Conservation (phyloP, 2,797 vertebrate species). For the Sebastiscus albofasciatus region DNA sequence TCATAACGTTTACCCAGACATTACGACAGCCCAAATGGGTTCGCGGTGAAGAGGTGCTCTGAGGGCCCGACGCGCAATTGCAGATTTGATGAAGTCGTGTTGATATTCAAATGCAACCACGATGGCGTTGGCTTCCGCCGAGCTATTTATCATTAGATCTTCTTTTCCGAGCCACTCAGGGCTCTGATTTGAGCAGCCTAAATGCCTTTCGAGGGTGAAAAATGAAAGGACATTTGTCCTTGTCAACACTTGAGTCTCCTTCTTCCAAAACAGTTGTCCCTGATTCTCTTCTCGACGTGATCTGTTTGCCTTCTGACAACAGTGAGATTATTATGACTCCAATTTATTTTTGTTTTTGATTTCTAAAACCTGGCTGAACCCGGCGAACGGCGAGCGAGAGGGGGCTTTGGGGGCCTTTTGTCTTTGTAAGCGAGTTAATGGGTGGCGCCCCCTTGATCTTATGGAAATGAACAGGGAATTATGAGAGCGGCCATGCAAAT, state of each 20-base stretch:
- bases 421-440: slow-evolving; percentile 84
- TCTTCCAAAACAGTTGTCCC: slow-evolving; percentile 65
- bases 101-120: slow-evolving; percentile 79
- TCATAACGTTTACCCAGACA: slow-evolving; percentile 87
- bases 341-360: slow-evolving; percentile 72
- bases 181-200: slow-evolving; percentile 74
- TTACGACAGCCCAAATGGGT: slow-evolving; percentile 83
- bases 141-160: slow-evolving; percentile 78
- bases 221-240: slow-evolving; percentile 76
- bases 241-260: slow-evolving; percentile 71
- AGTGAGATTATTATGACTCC: slow-evolving; percentile 62
- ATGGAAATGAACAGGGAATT: slow-evolving; percentile 85
- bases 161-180: slow-evolving; percentile 69
- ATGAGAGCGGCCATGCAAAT: slow-evolving; percentile 84
- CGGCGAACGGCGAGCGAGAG: slow-evolving; percentile 65
- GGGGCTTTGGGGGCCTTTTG: slow-evolving; percentile 78
- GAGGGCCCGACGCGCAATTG: slow-evolving; percentile 78
- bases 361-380: slow-evolving; percentile 69
- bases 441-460: slow-evolving; percentile 82
- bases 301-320: slow-evolving; percentile 73
- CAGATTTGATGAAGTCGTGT: slow-evolving; percentile 83
- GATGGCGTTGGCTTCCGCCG: slow-evolving; percentile 59
- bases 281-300: slow-evolving; percentile 74
- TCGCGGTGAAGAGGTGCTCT: slow-evolving; percentile 80
- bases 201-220: slow-evolving; percentile 76